Percentiles rank a stretch among this genome's conserved stretches.
Conservation (phyloP, 2,797 vertebrate genomes). For the Bucorvus abyssinicus region DNA sequence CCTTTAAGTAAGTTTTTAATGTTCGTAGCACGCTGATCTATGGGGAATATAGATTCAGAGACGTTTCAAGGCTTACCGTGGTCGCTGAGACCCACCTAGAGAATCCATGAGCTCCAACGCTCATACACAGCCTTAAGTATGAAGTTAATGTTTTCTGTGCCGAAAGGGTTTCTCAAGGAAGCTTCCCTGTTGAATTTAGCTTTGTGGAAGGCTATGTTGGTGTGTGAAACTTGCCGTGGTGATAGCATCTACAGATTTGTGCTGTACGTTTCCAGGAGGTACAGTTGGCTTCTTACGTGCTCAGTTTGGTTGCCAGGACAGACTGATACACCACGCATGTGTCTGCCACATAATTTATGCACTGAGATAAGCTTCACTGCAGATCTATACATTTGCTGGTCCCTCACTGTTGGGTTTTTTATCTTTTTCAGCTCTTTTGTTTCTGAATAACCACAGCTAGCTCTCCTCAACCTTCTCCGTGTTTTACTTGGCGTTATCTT, state of each 20-base stretch:
- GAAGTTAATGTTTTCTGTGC: not conserved
- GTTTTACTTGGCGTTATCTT: rapidly evolving
- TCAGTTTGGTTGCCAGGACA: not conserved
- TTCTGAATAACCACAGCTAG: not conserved
- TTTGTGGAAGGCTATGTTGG: not conserved
- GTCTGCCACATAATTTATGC: not conserved
- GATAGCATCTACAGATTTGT: not conserved
- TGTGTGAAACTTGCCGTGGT: not conserved
- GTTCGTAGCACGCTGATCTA: not conserved
- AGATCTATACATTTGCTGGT: not conserved
- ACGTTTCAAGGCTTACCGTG: not conserved
- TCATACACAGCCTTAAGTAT: rapidly evolving
- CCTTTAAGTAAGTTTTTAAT: not conserved
- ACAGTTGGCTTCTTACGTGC: not conserved
- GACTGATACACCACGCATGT: not conserved
- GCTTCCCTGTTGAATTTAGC: not conserved
- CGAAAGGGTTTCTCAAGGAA: not conserved
- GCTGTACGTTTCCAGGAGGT: not conserved
- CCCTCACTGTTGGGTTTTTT: not conserved
- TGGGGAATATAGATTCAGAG: not conserved
- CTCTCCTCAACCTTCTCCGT: not conserved
- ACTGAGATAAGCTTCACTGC: not conserved
- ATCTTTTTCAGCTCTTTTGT: not conserved
- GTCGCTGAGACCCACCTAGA: not conserved
- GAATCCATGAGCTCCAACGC: not conserved